Conservation (phyloP, 2,888 invertebrate genomes). For the Malthinus flaveolus region DNA sequence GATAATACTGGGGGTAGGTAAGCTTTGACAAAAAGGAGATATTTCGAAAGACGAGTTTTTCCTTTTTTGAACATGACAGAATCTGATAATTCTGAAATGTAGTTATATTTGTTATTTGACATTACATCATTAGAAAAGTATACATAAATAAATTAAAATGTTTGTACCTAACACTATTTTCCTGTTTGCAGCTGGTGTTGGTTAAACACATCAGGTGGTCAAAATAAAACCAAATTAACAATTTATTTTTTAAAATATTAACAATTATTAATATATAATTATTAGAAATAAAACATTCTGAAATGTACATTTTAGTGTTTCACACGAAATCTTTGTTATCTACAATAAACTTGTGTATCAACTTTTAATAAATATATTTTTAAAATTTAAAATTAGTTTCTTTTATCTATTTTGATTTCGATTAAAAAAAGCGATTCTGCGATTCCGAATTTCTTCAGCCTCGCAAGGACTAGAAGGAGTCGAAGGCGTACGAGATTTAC, state of each 20-base stretch:
- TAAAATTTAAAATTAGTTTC: not conserved
- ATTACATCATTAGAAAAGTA: no score
- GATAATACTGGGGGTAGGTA: no score
- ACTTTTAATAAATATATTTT: constrained; percentile 3
- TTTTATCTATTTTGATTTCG: constrained; percentile 25
- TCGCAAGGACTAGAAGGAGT: constrained; percentile 44
- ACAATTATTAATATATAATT: constrained; percentile 1
- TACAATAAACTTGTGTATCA: not conserved
- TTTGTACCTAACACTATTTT: no score
- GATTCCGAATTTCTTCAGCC: constrained; percentile 31
- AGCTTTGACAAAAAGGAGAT: no score
- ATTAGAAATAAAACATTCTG: not conserved
- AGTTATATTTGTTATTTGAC: no score
- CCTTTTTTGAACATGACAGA: no score
- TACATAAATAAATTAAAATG: no score
- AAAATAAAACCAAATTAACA: no score
- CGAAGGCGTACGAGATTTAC: constrained; percentile 35
- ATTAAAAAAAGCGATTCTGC: constrained; percentile 33
- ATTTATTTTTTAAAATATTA: not conserved
- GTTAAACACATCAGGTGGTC: no score
- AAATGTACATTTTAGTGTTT: not conserved
- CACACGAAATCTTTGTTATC: not conserved
- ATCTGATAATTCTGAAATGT: no score
- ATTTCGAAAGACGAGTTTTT: no score
- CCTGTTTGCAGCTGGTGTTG: no score